phyloP scores from a whole-genome alignment of 2,888 invertebrate genomes.

The Leucophora obtusa region DNA sequence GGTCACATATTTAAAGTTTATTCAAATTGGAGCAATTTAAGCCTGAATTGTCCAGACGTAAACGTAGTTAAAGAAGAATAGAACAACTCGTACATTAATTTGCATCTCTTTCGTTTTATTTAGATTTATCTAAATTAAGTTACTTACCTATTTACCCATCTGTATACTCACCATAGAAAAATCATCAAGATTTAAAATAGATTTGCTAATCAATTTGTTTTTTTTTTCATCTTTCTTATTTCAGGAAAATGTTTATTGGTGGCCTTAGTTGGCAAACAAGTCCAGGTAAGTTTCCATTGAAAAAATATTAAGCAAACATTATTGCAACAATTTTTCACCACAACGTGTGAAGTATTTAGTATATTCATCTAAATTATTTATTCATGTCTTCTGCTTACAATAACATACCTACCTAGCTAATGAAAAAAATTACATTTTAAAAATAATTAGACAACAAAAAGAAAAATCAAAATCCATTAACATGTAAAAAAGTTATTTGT shows the following conservation, averaged over 20 bases:
- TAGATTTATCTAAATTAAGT: no score
- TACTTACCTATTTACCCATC: no score
- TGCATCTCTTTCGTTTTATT: no score
- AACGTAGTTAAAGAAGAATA: no score
- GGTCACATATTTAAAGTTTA: no score
- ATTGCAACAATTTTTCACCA: neutral
- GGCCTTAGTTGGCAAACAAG: constrained; percentile 99
- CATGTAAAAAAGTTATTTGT: neutral
- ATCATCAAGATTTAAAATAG: no score
- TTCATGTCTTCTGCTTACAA: neutral
- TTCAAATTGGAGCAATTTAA: no score
- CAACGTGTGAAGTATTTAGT: constrained; percentile 55
- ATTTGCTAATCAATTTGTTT: constrained; percentile 52
- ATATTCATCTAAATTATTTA: constrained; percentile 32
- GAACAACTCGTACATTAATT: no score
- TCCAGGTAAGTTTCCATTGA: constrained; percentile 87
- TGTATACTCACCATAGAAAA: no score
- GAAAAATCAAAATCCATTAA: constrained; percentile 24
- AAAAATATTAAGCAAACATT: neutral
- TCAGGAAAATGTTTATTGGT: constrained; percentile 99
- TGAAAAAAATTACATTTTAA: neutral
- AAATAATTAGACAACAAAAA: constrained; percentile 12
- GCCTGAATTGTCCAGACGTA: no score
- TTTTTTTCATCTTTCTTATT: constrained; percentile 37
- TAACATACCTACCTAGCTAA: neutral